Evolutionary conservation across 2,888 invertebrate species (phyloP), one percentile per base, ranked within the genome.

Genomic region (Pharmacophagus antenor): DNA sequence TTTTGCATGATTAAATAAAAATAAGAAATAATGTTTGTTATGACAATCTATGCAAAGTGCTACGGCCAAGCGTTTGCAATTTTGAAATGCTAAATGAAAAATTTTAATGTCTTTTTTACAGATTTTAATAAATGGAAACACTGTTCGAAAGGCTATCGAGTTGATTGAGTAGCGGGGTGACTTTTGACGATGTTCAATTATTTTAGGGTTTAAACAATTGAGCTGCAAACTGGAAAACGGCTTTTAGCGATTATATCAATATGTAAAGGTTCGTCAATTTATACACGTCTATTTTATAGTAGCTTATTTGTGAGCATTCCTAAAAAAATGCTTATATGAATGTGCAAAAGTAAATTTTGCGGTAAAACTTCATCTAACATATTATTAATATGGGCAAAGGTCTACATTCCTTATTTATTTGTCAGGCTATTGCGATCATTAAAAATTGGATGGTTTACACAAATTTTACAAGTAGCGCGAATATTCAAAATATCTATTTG

Each of bases 161-260:
- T 31, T 15, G 31, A 31, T 31, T 31, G 31, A 31, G 2, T 31
- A 31, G n/a, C 37, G 5, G 15, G n/a, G 37, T n/a, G n/a, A 8
- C 37, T n/a, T 37, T 15, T 37, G n/a, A 37, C n/a, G n/a, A 1
- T 37, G 37, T 37, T 37, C 15, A 2, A 37, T 37, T 37, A 37
- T 37, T n/a, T 37, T 37, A n/a, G 37, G n/a, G 37, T n/a, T n/a
- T n/a, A 37, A 37, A 37, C 37, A 37, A n/a, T 37, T 37, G n/a
- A 37, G 15, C 37, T 2, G n/a, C n/a, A n/a, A 37, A 37, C 37
- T 15, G 37, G n/a, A 1, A 3, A 37, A 37, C 5, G 37, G 37
- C 37, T n/a, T n/a, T 37, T 37, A 37, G 6, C 37, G 37, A 37
- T 37, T 2, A n/a, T 37, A 37, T 37, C 37, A n/a, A 37, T 37